phyloP scores from a whole-genome alignment of 1,140 invertebrate species.

The Formica exsecta region DNA sequence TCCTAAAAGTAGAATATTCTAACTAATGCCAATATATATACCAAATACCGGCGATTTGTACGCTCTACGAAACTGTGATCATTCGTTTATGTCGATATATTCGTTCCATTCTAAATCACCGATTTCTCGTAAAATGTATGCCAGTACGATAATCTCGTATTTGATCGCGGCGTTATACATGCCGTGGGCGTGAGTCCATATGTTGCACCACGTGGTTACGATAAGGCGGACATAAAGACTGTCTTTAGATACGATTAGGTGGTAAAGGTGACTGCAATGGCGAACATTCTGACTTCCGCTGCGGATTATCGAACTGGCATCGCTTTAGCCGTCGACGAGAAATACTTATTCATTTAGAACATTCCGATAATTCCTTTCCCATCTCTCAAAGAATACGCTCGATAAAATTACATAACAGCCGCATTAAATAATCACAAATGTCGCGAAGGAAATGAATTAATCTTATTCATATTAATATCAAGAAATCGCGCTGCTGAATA shows the following conservation, averaged over 20 bases:
- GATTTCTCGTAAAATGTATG: constrained; percentile 56
- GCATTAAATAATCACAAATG: constrained; percentile 24
- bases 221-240: constrained; percentile 62
- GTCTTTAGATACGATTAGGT: constrained; percentile 66
- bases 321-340: background rate
- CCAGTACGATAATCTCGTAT: constrained; percentile 52
- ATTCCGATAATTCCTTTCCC: constrained; percentile 29
- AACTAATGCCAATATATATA: background rate
- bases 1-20: background rate
- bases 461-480: constrained; percentile 28
- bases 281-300: constrained; percentile 20
- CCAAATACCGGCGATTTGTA: background rate
- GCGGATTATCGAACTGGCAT: constrained; percentile 46
- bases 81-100: constrained; percentile 25
- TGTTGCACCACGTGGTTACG: constrained; percentile 48
- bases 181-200: constrained; percentile 55
- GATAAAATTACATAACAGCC: constrained; percentile 19
- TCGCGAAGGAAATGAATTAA: background rate
- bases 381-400: background rate
- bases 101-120: constrained; percentile 33
- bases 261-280: constrained; percentile 52
- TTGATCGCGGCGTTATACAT: constrained; percentile 43
- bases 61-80: background rate
- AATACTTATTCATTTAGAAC: constrained; percentile 17
- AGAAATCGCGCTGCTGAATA: constrained; percentile 10